Evolutionary conservation across 1,140 invertebrate species (phyloP).

Genomic region (Drosophila triauraria): DNA sequence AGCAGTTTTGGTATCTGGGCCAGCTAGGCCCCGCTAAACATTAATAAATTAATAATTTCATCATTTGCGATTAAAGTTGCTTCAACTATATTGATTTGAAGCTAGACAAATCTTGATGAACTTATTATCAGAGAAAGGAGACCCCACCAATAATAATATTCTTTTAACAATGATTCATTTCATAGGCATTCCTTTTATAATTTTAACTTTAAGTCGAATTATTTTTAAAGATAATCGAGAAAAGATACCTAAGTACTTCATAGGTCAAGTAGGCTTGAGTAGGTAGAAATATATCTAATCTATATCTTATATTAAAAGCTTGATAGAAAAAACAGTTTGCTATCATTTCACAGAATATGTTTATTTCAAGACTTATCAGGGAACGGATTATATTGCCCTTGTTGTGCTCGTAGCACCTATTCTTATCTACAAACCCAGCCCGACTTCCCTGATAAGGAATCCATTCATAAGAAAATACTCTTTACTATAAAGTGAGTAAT

Average conservation of each 20-base stretch:
- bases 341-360: neutral
- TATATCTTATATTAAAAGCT: neutral
- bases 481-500: neutral
- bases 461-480: conserved; percentile 13
- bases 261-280: too few species aligned
- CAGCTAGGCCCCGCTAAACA: neutral
- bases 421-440: conserved; percentile 1
- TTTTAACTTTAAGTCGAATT: too few species aligned
- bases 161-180: too few species aligned
- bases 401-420: neutral
- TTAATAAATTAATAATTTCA: neutral
- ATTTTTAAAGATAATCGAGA: too few species aligned
- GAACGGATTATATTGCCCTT: neutral
- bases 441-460: conserved; percentile 1
- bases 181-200: too few species aligned
- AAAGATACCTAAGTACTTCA: too few species aligned
- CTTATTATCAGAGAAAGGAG: too few species aligned
- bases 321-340: neutral
- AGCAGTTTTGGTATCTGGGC: neutral
- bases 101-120: too few species aligned
- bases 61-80: neutral
- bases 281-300: neutral
- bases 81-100: too few species aligned
- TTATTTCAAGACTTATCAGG: too few species aligned
- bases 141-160: too few species aligned